These are phyloP conservation scores for Rhynchotus rufescens DNA, from an alignment of 2,797 vertebrate genomes.

Conservation along the genomic window DNA sequence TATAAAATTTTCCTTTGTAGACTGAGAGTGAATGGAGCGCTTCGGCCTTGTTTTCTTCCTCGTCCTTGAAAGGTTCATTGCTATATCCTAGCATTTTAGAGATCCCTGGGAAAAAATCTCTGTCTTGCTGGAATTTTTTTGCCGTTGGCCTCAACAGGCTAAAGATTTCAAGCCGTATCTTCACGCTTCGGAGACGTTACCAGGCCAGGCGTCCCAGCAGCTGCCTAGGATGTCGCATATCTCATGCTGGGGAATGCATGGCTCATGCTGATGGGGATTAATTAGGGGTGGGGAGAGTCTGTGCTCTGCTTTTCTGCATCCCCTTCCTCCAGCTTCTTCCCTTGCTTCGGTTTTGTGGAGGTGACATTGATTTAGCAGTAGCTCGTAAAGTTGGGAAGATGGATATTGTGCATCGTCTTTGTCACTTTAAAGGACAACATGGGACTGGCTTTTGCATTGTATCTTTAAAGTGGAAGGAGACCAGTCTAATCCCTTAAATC, in stretches of 20 bases:
- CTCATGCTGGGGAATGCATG: fast-evolving
- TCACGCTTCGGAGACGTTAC: not conserved
- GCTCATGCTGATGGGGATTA: not conserved
- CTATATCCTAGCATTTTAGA: slow-evolving; percentile 1
- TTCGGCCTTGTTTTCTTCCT: slow-evolving; percentile 46
- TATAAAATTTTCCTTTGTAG: slow-evolving; percentile 53
- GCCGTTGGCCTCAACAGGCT: not conserved
- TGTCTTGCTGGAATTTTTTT: not conserved
- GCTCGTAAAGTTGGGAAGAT: not conserved
- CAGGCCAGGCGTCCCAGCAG: not conserved
- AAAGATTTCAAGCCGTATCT: not conserved
- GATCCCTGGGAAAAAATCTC: not conserved
- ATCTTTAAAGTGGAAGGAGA: not conserved
- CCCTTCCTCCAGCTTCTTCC: not conserved
- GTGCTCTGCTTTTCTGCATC: not conserved
- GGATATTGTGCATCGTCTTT: not conserved
- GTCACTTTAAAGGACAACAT: not conserved
- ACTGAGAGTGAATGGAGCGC: slow-evolving; percentile 43
- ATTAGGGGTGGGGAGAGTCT: not conserved
- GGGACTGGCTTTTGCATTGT: not conserved
- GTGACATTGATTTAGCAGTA: fast-evolving
- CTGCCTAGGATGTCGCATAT: not conserved
- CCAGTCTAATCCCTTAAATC: not conserved
- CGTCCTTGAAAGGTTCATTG: not conserved
- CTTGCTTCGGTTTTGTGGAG: not conserved